These are phyloP conservation scores for Sinodicranocentrus sp. DNA, from an alignment of 2,888 invertebrate species.

Conservation along the genomic window DNA sequence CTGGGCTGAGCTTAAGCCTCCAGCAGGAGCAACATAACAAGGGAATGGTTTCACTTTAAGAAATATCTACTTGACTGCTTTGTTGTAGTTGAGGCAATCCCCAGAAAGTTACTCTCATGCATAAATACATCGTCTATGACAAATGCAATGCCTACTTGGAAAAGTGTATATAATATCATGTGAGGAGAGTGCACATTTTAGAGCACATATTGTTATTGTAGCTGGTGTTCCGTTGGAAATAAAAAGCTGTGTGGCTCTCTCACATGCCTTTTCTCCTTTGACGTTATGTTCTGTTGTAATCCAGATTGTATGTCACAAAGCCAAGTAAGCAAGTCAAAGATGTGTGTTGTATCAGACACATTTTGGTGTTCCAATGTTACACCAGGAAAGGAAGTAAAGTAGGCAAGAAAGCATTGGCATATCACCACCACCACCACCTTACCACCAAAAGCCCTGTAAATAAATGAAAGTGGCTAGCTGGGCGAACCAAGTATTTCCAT, in stretches of 20 bases:
- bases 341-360: slow-evolving; percentile 58
- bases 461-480: slow-evolving; percentile 58
- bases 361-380: slow-evolving; percentile 56
- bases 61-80: too few species aligned
- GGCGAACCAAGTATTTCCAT: slow-evolving; percentile 50
- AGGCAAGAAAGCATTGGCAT: slow-evolving; percentile 47
- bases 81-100: slow-evolving; percentile 24
- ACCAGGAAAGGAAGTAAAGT: slow-evolving; percentile 54
- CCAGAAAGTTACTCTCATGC: slow-evolving; percentile 25
- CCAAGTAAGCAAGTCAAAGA: slow-evolving; percentile 55
- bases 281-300: slow-evolving; percentile 26
- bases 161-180: too few species aligned
- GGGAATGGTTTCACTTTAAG: background rate
- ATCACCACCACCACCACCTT: slow-evolving; percentile 58
- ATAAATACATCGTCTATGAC: slow-evolving; percentile 13
- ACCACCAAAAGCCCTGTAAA: slow-evolving; percentile 54
- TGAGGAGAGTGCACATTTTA: too few species aligned
- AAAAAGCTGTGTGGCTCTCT: too few species aligned
- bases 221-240: too few species aligned
- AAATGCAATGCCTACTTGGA: slow-evolving; percentile 5
- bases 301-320: slow-evolving; percentile 50
- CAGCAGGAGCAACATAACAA: background rate
- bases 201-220: too few species aligned
- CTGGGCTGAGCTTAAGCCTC: slow-evolving; percentile 51
- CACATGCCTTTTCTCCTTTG: slow-evolving; percentile 4